Base-by-base conservation (phyloP, 2,113 vertebrate genomes). In the Irena cyanogastra region DNA sequence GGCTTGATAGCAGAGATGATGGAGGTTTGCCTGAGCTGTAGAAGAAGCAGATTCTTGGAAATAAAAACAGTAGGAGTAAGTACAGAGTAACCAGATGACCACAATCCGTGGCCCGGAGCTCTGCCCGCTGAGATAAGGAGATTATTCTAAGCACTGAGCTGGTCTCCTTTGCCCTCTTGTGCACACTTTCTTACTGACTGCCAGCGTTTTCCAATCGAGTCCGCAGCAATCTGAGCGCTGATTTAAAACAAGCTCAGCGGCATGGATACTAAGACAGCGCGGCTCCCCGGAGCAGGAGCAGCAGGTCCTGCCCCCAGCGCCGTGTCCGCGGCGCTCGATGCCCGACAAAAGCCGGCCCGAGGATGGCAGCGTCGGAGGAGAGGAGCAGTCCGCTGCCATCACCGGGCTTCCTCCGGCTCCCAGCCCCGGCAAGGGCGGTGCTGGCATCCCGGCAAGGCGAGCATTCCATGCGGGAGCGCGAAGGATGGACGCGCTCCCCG, bases 401-500 rank as follows among this genome's bases (percentile, higher is more conserved):
- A 0, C 61, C 49, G 26, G 49, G 31, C n/a, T 91, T 23, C n/a
- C 83, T 13, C 11, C 63, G 3, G 31, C 64, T 30, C 31, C 26
- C 42, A 8, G 42, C 26, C 71, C 21, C 41, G 47, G 60, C 37
- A 5, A 76, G 87, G 81, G 75, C 37, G 42, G 84, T 20, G 66
- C 21, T 54, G 70, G 78, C 66, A 35, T 24, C 33, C 1, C 78
- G 24, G 64, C 53, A 15, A n/a, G n/a, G 37, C 0, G 0, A 53
- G 52, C 11, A 0, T 49, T 35, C 52, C n/a, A 30, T 14, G 65
- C 83, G n/a, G n/a, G 69, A 19, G 52, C 2, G n/a, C 20, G 77
- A 66, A 53, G 93, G 94, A 83, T 70, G 93, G 97, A 93, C 90
- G 94, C 31, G 16, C 95, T 94, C 81, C 97, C 76, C 94, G 20